These are phyloP conservation scores for Conus ventricosus DNA, from an alignment of 1,140 invertebrate genomes.

Conservation along the genomic window DNA sequence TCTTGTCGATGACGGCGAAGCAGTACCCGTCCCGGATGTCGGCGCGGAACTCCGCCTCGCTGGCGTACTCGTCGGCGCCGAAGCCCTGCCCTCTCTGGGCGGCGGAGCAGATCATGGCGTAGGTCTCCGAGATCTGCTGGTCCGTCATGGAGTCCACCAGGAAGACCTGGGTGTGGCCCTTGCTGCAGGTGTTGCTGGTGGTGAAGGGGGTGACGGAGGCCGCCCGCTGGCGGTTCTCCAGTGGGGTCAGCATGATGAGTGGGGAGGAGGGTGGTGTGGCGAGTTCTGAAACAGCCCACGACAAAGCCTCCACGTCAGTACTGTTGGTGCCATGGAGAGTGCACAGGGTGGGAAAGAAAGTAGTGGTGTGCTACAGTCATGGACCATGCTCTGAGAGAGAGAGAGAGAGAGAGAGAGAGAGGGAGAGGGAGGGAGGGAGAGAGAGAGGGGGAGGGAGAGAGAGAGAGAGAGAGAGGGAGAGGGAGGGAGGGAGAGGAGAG, in stretches of 20 bases:
- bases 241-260: slow-evolving; percentile 8
- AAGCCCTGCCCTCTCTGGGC: slow-evolving; percentile 55
- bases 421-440: no score
- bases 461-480: no score
- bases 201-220: slow-evolving; percentile 35
- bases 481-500: no score
- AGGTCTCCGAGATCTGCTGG: slow-evolving; percentile 54
- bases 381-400: background rate
- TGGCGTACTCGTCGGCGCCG: slow-evolving; percentile 56
- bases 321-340: background rate
- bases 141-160: slow-evolving; percentile 60
- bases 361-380: no score
- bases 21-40: slow-evolving; percentile 55
- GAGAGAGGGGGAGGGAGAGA: no score
- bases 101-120: slow-evolving; percentile 55
- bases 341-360: no score
- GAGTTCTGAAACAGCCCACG: background rate
- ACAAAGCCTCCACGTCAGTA: background rate
- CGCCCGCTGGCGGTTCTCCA: background rate
- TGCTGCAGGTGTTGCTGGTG: slow-evolving; percentile 6
- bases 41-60: slow-evolving; percentile 54
- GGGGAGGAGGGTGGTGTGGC: background rate
- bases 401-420: no score
- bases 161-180: slow-evolving; percentile 39
- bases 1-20: slow-evolving; percentile 56